phyloP scores from a whole-genome alignment of 2,113 vertebrate species.

The Sebastes schlegelii region DNA sequence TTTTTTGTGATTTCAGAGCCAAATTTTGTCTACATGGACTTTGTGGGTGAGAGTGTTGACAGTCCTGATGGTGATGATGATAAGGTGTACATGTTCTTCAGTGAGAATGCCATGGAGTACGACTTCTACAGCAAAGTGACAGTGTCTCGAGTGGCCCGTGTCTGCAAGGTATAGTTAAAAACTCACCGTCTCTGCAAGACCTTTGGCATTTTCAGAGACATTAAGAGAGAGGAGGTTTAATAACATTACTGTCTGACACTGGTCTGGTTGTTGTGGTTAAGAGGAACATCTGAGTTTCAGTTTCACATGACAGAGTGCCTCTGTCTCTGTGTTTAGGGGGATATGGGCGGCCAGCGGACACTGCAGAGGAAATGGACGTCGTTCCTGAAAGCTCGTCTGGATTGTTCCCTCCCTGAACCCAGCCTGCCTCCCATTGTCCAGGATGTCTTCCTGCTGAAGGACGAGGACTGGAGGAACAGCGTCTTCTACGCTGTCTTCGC shows the following conservation, averaged over 20 bases:
- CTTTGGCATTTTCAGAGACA: neutral
- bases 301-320: neutral
- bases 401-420: conserved; percentile 81
- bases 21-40: conserved; percentile 85
- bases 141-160: conserved; percentile 86
- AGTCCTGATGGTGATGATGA: conserved; percentile 82
- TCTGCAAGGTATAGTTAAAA: conserved; percentile 83
- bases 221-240: neutral
- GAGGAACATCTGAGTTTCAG: neutral
- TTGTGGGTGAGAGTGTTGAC: conserved; percentile 80
- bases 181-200: neutral
- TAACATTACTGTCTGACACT: too few relatives aligned
- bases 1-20: conserved; percentile 81
- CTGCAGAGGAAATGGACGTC: conserved; percentile 86
- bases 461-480: conserved; percentile 79
- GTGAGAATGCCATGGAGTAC: conserved; percentile 87
- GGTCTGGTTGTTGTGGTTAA: conserved; percentile 15
- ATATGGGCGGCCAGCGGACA: conserved; percentile 83
- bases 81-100: conserved; percentile 89
- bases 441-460: conserved; percentile 85
- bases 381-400: conserved; percentile 85
- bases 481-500: conserved; percentile 86
- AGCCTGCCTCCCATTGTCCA: conserved; percentile 84
- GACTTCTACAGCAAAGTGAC: conserved; percentile 85
- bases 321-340: conserved; percentile 74